phyloP scores from a whole-genome alignment of 2,797 vertebrate genomes.

The Crypturellus tataupa region DNA sequence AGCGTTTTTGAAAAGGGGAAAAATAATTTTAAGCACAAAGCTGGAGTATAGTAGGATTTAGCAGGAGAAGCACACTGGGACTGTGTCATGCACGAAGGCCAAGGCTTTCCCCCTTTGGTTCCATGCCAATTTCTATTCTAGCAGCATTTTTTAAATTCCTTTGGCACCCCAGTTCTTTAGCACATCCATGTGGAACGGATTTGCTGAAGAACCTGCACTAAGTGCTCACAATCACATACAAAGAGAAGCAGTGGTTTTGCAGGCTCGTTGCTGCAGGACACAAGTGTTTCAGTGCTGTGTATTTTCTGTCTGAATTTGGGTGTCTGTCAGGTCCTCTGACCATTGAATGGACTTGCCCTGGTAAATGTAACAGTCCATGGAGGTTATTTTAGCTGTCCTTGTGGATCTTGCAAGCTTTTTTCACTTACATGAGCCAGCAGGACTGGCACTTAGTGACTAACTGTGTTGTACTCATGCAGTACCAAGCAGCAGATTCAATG shows the following conservation, averaged over 20 bases:
- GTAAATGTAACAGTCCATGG: neutral
- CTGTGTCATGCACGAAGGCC: neutral
- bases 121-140: neutral
- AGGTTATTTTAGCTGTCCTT: neutral
- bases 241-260: neutral
- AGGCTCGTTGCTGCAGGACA: neutral
- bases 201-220: neutral
- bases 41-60: neutral
- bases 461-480: neutral
- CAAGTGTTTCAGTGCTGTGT: neutral
- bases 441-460: neutral
- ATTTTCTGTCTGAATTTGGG: neutral
- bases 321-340: neutral
- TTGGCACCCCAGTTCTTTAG: neutral
- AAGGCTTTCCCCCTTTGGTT: neutral
- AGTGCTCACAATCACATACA: neutral
- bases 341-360: neutral
- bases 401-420: neutral
- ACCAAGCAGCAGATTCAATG: neutral
- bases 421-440: neutral
- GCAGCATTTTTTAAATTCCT: neutral
- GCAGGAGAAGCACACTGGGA: neutral
- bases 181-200: neutral
- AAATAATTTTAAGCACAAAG: neutral
- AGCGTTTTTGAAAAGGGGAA: neutral